phyloP scores from a whole-genome alignment of 2,113 vertebrate species.

The Chloroceryle aenea region DNA sequence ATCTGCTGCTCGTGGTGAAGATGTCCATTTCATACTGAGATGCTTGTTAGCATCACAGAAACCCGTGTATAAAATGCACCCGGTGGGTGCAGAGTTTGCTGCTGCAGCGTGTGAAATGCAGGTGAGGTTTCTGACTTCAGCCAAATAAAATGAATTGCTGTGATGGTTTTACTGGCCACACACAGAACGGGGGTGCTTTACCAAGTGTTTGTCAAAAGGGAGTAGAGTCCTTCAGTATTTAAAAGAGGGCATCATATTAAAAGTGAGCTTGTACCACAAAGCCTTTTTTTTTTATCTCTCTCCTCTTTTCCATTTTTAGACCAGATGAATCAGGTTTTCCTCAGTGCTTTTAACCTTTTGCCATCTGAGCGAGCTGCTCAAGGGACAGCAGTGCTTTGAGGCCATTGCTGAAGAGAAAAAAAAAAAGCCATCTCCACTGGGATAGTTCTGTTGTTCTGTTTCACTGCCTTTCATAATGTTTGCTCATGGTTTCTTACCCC shows the following conservation, averaged over 20 bases:
- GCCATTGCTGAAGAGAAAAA: not conserved
- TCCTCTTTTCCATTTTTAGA: conserved; percentile 30
- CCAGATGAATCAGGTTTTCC: conserved; percentile 66
- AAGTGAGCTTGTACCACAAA: not conserved
- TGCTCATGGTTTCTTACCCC: not conserved
- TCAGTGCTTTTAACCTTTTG: conserved; percentile 42
- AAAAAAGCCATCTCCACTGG: not conserved
- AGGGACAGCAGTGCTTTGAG: not conserved
- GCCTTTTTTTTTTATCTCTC: not conserved
- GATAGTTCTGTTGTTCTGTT: not conserved
- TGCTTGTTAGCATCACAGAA: not conserved
- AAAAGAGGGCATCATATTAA: not conserved
- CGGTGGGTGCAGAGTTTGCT: not conserved
- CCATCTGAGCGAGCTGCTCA: not conserved
- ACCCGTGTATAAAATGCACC: not conserved
- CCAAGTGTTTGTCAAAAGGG: not conserved
- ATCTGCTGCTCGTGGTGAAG: too few species aligned
- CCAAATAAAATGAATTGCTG: not conserved
- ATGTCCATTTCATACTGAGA: not conserved
- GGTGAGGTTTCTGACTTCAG: not conserved
- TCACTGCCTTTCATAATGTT: not conserved
- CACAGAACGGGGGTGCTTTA: not conserved
- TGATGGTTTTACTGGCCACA: not conserved
- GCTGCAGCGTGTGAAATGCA: not conserved
- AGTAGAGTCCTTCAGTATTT: not conserved